Base-by-base conservation (phyloP, 2,797 vertebrate species). In the Clarias pachynema region DNA sequence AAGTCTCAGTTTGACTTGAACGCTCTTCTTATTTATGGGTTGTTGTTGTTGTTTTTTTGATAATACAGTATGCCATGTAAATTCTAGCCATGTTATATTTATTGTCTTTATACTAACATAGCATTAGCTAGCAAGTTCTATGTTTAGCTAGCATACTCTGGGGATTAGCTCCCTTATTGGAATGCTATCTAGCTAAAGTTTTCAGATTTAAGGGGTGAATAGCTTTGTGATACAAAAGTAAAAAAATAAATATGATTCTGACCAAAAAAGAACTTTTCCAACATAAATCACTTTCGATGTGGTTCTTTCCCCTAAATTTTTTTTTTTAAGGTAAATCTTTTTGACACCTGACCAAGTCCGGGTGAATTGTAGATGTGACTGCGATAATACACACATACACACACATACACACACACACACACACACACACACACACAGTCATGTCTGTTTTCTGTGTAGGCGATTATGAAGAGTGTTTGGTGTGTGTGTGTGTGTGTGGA, bases 301-400 rank as follows among this genome's bases (percentile, higher is more conserved):
- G 34, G 4, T 34, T 34, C 2, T 40, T 40, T 40, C 6, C 37
- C 37, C 37, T 7, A 40, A 40, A 44, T 44, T 1, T 9, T 44
- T 9, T 44, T 44, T 9, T 1, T 31, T 2, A 44, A 44, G 6
- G 8, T 44, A 44, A 44, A 44, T 44, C 40, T 44, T 44, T 9
- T 44, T 63, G 34, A 63, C 31, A 63, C 78, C 60, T 79, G 78
- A 63, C 77, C 40, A 14, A 63, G 59, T 79, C 59, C 59, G n/a
- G 59, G 59, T 79, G 78, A 15, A 62, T 31, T 79, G 59, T 1
- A 20, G 31, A 62, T 62, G 22, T 29, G 78, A 79, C 59, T 59
- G 14, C 5, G 31, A 34, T 34, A 56, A 24, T 31, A 31, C 31
- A 31, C 31, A 31, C 31, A 31, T 2, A 31, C 31, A 31, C 31